Percentiles rank a stretch among this genome's conserved stretches.
These are phyloP conservation scores for Aix galericulata DNA, from an alignment of 2,113 vertebrate genomes.

Conservation along the genomic window DNA sequence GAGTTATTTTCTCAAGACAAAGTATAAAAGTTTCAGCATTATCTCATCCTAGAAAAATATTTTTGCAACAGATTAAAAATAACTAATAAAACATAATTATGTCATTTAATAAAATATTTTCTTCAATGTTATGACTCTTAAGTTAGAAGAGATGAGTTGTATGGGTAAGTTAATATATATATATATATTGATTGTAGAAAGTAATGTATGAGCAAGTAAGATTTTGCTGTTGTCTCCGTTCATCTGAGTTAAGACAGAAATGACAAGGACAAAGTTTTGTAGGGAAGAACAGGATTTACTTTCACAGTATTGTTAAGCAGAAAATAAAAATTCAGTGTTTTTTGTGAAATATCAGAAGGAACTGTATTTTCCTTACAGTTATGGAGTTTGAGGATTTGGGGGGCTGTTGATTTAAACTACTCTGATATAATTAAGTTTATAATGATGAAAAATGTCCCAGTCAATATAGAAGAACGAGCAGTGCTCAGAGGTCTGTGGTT, in stretches of 20 bases:
- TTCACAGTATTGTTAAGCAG: neutral
- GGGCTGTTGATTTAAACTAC: neutral
- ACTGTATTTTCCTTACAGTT: neutral
- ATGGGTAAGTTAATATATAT: neutral
- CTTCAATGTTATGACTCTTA: neutral
- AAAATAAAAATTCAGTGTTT: neutral
- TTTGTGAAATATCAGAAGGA: neutral
- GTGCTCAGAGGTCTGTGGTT: neutral
- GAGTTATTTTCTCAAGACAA: neutral
- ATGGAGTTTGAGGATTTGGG: neutral
- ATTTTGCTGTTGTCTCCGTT: neutral
- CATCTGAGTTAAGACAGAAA: neutral
- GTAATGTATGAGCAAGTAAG: accelerated
- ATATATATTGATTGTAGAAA: neutral
- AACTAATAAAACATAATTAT: neutral
- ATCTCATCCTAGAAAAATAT: neutral
- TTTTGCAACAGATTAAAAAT: neutral
- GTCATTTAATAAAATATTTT: neutral
- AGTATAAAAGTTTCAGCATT: neutral
- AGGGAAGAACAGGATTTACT: neutral
- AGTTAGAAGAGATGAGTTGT: neutral
- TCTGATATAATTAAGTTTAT: neutral
- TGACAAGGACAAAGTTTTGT: neutral
- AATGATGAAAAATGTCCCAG: neutral
- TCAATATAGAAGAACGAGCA: neutral